A percentile compares a stretch with the other conserved stretches of the same genome.
Evolutionary conservation across 2,113 vertebrate genomes (phyloP).

Genomic region (Rhea americana): DNA sequence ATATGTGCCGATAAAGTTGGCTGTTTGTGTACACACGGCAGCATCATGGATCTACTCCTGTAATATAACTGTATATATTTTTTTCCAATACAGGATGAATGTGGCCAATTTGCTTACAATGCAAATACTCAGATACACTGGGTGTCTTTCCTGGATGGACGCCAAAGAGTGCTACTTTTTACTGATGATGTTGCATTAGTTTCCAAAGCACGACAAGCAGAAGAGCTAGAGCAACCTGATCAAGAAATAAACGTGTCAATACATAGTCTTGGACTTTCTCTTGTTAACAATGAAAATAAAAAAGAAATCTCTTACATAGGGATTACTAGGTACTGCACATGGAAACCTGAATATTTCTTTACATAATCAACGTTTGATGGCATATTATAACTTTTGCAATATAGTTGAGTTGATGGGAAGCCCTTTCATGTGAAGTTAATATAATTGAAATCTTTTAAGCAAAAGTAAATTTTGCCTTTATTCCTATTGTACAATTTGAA

Average conservation of each 20-base stretch:
- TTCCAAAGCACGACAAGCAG: slow-evolving; percentile 91
- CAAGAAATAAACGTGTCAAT: slow-evolving; percentile 90
- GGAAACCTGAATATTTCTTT: neutral
- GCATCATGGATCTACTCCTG: neutral
- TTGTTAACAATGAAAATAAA: slow-evolving; percentile 88
- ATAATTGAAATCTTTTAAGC: neutral
- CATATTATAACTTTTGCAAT: neutral
- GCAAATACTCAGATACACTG: slow-evolving; percentile 88
- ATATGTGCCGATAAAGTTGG: neutral
- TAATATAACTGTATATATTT: neutral
- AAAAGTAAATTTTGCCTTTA: neutral
- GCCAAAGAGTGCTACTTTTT: slow-evolving; percentile 92
- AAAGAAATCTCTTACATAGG: slow-evolving; percentile 95
- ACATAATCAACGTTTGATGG: neutral
- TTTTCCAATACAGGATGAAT: slow-evolving; percentile 80
- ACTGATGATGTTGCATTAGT: slow-evolving; percentile 92
- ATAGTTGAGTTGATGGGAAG: neutral
- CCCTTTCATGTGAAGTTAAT: neutral
- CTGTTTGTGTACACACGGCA: neutral
- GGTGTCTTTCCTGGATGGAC: slow-evolving; percentile 95
- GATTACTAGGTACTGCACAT: slow-evolving; percentile 85
- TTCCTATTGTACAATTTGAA: neutral
- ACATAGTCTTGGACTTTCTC: slow-evolving; percentile 91
- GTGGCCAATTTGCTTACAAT: slow-evolving; percentile 89
- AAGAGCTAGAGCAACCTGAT: slow-evolving; percentile 92